Base-by-base conservation (phyloP, 1,140 invertebrate species). In the Drosophila takahashii region DNA sequence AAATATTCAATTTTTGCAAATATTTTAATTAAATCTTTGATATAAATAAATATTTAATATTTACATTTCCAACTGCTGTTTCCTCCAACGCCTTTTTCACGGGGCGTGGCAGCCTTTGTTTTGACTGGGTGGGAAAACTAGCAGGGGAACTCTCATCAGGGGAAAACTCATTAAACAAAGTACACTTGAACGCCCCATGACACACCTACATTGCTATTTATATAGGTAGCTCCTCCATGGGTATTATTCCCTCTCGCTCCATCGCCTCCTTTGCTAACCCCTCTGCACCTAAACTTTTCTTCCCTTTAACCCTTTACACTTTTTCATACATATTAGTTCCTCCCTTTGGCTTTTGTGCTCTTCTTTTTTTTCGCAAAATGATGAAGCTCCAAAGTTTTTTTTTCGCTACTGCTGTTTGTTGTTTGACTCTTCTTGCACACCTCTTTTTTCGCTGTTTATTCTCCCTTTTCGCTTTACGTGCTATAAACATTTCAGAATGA, bases 141-240 rank as follows among this genome's bases (percentile, higher is more conserved):
- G 64, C 29, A 39, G 59, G 54, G 37, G 10, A 64, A 61, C 65
- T 70, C 65, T 57, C 64, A 70, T 70, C 67, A 57, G 51, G 42
- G 37, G 65, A 87, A 87, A 87, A 87, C 84, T 87, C 84, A 87
- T 87, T 87, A 87, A 87, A 83, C 84, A 84, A 89, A 87, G 84
- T 87, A 89, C 84, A 81, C 81, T 81, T 72, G 67, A 83, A 70
- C 73, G 69, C 52, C 66, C 76, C 65, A 67, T 54, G 76, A 59
- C 76, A 76, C 67, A 84, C 57, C 66, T 70, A 50, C 34, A 60
- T 48, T n/a, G 26, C 8, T 44, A 8, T 22, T 18, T 56, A 11
- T 50, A 18, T 18, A 50, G 48, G 39, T 29, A 57, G 26, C 67
- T n/a, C 41, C 3, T 39, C 47, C 18, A 10, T 45, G 18, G 26